phyloP scores from a whole-genome alignment of 2,888 invertebrate species.

The Epiblema foenella region DNA sequence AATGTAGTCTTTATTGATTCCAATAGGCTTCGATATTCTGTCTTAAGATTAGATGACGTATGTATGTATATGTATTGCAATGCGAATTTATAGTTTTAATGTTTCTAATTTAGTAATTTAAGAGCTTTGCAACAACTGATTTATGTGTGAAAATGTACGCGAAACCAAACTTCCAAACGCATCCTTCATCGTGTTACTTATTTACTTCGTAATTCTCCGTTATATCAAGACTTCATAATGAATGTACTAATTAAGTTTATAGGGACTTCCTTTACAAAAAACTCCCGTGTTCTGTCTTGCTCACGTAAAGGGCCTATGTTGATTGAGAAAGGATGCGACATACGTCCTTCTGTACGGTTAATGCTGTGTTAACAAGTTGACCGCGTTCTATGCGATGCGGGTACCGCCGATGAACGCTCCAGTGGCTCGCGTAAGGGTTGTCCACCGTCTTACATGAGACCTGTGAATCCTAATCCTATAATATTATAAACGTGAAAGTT shows the following conservation, averaged over 20 bases:
- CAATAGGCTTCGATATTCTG: not conserved
- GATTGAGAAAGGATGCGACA: not conserved
- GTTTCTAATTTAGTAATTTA: too few species aligned
- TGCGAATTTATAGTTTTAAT: not conserved
- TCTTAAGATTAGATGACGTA: not conserved
- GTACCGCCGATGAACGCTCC: slow-evolving; percentile 20
- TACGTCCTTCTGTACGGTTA: not conserved
- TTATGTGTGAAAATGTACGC: not conserved
- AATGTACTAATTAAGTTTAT: slow-evolving; percentile 23
- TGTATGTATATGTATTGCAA: not conserved
- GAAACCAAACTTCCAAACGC: not conserved
- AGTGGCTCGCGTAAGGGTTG: slow-evolving; percentile 26
- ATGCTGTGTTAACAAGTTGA: slow-evolving; percentile 9
- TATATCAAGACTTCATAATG: slow-evolving; percentile 11
- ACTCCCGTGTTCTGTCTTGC: not conserved
- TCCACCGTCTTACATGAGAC: slow-evolving; percentile 12
- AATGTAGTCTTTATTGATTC: not conserved
- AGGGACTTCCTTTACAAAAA: slow-evolving; percentile 20
- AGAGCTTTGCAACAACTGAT: not conserved
- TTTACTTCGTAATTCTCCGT: too few species aligned
- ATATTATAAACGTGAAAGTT: too few species aligned
- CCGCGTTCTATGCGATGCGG: slow-evolving; percentile 27
- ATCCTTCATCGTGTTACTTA: not conserved
- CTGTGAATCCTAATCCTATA: too few species aligned
- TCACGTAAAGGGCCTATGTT: not conserved